Base-by-base conservation (phyloP, 1,140 invertebrate genomes). In the Ostrea edulis region DNA sequence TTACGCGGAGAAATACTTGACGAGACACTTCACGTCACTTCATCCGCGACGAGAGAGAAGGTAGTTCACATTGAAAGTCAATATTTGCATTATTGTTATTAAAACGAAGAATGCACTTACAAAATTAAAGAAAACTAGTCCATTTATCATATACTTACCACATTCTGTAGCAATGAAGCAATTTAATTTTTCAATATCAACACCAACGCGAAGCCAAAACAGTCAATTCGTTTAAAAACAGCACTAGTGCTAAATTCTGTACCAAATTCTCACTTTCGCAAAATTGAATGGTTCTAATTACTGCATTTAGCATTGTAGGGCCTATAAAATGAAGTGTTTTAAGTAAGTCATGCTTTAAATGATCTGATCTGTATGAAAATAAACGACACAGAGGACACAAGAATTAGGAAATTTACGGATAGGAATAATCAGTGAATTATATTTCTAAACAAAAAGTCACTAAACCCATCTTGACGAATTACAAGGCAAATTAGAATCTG, bases 71-170 rank as follows among this genome's bases (percentile, higher is more conserved):
- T 86, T 81, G 71, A 12, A 81, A 77, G 77, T 81, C 53, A 77
- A 81, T 86, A 81, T 86, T 86, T 86, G 53, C 71, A 54, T 55
- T 77, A 77, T 86, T 86, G 65, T 86, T 71, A 86, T 55, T 86
- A 71, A 82, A 77, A 86, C 52, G 22, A 83, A 54, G 82, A 83
- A 83, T 83, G n/a, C 17, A 83, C 22, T n/a, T 22, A 83, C 14
- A 52, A 83, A 83, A 54, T 22, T 83, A 35, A 83, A 83, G 82
- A 83, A 77, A 86, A 86, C 85, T 81, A 53, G 65, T 77, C 53
- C 65, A 86, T 86, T 86, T 86, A 86, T 86, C 29, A 83, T 54
- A 53, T 53, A 83, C 51, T 83, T 83, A 53, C 52, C 44, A 83
- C 82, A 20, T 83, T 53, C 29, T 77, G 68, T 77, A 77, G 22